Base-by-base conservation (phyloP, 2,113 vertebrate species). In the Lota lota region DNA sequence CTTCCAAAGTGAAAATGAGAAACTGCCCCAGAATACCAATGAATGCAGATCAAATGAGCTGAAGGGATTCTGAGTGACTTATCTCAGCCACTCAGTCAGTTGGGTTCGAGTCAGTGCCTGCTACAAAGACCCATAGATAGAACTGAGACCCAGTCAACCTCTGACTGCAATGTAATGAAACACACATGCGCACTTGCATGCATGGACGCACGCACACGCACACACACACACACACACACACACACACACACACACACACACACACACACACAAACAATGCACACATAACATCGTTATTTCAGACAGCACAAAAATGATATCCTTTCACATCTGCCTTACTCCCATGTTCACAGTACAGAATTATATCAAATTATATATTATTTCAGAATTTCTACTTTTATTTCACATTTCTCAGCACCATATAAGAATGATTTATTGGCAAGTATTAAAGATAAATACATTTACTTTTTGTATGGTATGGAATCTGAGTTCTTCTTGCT, bases 11-110 rank as follows among this genome's bases (percentile, higher is more conserved):
- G 84, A 80, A 87, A 89, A 89, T 85, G 83, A 88, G 83, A 82
- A 78, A 83, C 66, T 59, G 22, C 56, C 61, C 58, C 22, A 19
- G 88, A 86, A 89, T 91, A 85, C 88, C 87, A 87, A 90, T 88
- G 77, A 75, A 68, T 28, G 51, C 5, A 76, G 79, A 83, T 90
- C 74, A 88, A 88, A 88, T 78, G 62, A 79, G 77, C 68, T 72
- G 70, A 22, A 4, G 53, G 66, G 74, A 67, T 76, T 74, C 61
- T 66, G 70, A 83, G 68, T 8, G 22, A 22, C 76, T 88, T 91
- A 89, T 90, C 87, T 88, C 83, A 8, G 57, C 58, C 81, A 70
- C 83, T 86, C 87, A 88, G 82, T 90, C 80, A 79, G 70, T 67
- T 74, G 53, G 53, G 16, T 56, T 73, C 68, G 66, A 79, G 75